phyloP scores from a whole-genome alignment of 2,113 vertebrate species.

The Bubalus kerabau region DNA sequence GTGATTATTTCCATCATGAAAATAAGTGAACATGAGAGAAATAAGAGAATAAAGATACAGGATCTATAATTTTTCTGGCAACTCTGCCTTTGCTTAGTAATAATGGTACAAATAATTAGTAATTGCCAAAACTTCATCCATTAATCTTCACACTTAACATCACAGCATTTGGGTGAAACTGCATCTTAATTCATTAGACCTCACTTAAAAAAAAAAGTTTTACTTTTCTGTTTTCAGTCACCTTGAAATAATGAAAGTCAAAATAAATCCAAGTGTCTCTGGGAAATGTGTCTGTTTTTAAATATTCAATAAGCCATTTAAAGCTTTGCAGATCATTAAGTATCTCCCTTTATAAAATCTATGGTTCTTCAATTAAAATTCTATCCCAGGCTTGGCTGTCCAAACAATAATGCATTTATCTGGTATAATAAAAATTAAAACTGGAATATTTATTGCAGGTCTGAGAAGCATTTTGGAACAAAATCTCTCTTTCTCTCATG shows the following conservation, averaged over 20 bases:
- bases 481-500: not conserved
- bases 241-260: constrained; percentile 28
- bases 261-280: constrained; percentile 15
- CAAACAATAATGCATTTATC: constrained; percentile 30
- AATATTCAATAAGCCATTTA: constrained; percentile 33
- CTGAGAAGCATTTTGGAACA: not conserved
- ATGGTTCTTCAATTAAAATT: constrained; percentile 16
- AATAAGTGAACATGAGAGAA: not conserved
- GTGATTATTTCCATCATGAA: not conserved
- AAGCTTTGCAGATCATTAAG: constrained; percentile 4
- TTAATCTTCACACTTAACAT: not conserved
- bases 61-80: not conserved
- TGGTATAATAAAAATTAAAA: constrained; percentile 43
- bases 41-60: not conserved
- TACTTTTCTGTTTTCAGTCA: not conserved
- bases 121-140: not conserved
- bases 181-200: not conserved
- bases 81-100: not conserved
- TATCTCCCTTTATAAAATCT: not conserved
- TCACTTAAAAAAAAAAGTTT: not conserved
- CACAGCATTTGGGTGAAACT: not conserved
- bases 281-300: constrained; percentile 35
- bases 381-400: constrained; percentile 7
- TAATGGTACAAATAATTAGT: not conserved
- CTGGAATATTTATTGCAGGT: not conserved